A percentile compares a stretch with the other conserved stretches of the same genome.
These are phyloP conservation scores for Pampusana beccarii DNA, from an alignment of 2,113 vertebrate species.

Conservation along the genomic window DNA sequence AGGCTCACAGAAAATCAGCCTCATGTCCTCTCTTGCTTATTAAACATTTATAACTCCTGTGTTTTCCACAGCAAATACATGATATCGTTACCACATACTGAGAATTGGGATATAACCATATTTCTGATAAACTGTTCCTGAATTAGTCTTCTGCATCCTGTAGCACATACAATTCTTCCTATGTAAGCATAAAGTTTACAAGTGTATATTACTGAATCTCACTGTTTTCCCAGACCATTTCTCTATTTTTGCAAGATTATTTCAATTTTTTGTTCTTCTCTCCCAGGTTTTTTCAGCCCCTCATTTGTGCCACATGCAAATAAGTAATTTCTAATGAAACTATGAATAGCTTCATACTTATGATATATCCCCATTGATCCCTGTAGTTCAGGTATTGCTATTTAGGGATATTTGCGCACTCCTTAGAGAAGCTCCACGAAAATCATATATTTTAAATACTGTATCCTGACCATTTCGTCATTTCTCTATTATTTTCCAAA, in stretches of 20 bases:
- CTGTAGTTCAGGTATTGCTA: not conserved
- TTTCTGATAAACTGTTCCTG: not conserved
- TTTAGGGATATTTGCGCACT: not conserved
- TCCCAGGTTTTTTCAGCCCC: not conserved
- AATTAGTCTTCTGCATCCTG: not conserved
- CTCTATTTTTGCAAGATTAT: not conserved
- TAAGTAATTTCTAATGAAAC: not conserved
- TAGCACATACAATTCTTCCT: not conserved
- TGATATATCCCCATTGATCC: not conserved
- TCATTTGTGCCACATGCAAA: not conserved
- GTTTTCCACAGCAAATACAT: not conserved
- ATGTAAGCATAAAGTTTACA: not conserved
- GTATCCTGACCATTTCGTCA: not conserved
- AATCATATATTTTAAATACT: not conserved
- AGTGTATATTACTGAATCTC: not conserved
- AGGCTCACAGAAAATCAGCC: not conserved
- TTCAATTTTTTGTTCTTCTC: not conserved
- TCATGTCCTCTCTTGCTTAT: not conserved
- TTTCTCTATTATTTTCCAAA: not conserved
- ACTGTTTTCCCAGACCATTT: not conserved
- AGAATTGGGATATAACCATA: not conserved
- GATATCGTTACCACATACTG: not conserved
- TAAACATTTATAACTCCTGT: not conserved
- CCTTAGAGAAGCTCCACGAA: not conserved
- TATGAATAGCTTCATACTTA: not conserved